These are phyloP conservation scores for Epizoanthus illoricatus DNA, from an alignment of 92 coral and sea anemone genomes.

Conservation along the genomic window DNA sequence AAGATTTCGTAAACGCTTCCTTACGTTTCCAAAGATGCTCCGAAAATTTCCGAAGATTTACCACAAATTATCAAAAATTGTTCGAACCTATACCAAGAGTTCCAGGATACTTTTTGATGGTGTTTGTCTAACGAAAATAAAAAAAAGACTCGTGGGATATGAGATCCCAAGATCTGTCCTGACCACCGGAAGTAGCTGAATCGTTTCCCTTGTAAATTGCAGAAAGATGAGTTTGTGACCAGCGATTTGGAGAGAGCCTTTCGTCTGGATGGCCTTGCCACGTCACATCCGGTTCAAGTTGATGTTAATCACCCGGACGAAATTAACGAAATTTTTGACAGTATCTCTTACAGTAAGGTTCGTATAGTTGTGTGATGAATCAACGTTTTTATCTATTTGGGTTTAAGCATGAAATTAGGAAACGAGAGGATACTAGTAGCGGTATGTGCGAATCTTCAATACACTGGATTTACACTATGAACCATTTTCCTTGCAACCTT, in stretches of 20 bases:
- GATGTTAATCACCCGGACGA: constrained; percentile 93
- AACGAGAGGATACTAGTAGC: no score
- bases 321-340: constrained; percentile 96
- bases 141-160: not conserved
- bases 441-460: no score
- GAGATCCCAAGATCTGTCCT: not conserved
- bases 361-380: not conserved
- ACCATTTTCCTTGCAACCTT: no score
- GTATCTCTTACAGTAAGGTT: constrained; percentile 96
- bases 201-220: constrained; percentile 11
- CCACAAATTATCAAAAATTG: no score
- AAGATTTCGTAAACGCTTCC: no score
- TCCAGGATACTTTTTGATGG: no score
- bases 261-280: constrained; percentile 71
- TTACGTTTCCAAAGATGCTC: no score
- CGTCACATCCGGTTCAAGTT: constrained; percentile 95
- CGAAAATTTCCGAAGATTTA: no score
- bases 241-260: constrained; percentile 76
- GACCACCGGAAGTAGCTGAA: not conserved
- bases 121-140: not conserved
- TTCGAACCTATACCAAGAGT: no score
- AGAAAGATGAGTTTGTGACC: constrained; percentile 86
- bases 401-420: no score
- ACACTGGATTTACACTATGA: no score
- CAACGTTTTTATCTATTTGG: not conserved